A percentile compares a stretch with the other conserved stretches of the same genome.
phyloP scores from a whole-genome alignment of 2,888 invertebrate species.

The Drosophila cognata region DNA sequence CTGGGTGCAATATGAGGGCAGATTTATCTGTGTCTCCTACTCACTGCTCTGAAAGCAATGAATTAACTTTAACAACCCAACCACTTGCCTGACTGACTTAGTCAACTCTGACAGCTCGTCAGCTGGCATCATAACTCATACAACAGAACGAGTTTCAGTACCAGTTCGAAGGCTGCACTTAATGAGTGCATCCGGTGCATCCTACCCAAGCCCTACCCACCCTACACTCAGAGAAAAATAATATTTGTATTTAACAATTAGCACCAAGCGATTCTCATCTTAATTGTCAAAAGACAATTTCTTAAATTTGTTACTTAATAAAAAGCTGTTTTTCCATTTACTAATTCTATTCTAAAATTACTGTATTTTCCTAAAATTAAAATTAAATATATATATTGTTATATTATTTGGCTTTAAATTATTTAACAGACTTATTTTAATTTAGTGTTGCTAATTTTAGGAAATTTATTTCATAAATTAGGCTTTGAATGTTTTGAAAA shows the following conservation, averaged over 20 bases:
- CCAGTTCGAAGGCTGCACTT: conserved; percentile 67
- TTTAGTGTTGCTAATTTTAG: background rate
- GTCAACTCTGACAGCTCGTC: conserved; percentile 73
- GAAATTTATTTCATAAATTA: background rate
- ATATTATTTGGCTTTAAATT: background rate
- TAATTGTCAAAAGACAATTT: background rate
- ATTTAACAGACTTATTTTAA: background rate
- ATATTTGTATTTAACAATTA: background rate
- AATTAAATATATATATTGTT: background rate
- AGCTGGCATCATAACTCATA: conserved; percentile 79
- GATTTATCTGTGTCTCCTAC: conserved; percentile 10
- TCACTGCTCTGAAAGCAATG: conserved; percentile 33
- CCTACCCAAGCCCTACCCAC: conserved; percentile 15
- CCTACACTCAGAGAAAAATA: background rate
- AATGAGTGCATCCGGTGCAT: conserved; percentile 76
- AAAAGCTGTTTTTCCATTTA: background rate
- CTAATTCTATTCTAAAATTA: background rate
- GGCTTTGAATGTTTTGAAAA: no score
- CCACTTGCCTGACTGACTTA: conserved; percentile 48
- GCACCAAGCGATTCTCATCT: background rate
- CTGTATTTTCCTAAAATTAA: background rate
- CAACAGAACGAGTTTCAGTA: conserved; percentile 21
- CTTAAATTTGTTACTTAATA: background rate
- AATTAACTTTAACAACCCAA: conserved; percentile 60
- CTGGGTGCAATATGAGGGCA: conserved; percentile 44